phyloP scores from a whole-genome alignment of 2,113 vertebrate genomes.

The Gadus macrocephalus region DNA sequence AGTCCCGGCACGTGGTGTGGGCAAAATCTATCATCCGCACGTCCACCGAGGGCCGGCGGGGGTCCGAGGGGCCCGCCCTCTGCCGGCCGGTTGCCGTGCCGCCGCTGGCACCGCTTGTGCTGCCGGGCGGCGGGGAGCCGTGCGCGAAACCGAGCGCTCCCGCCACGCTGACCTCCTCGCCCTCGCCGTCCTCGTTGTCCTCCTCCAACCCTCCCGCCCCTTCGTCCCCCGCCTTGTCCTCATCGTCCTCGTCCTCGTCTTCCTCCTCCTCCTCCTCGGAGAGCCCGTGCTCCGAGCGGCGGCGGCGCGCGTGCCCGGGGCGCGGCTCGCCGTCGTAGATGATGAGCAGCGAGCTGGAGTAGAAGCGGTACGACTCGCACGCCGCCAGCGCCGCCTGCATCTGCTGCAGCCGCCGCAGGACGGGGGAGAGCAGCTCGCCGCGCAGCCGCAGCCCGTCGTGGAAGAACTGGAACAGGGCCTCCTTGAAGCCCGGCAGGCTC shows the following conservation, averaged over 20 bases:
- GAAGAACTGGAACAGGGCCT: slow-evolving; percentile 96
- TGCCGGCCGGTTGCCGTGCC: slow-evolving; percentile 26
- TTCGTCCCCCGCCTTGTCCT: slow-evolving; percentile 64
- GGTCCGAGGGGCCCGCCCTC: slow-evolving; percentile 55
- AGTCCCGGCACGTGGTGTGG: slow-evolving; percentile 96
- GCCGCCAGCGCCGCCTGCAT: slow-evolving; percentile 86
- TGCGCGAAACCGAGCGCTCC: slow-evolving; percentile 53
- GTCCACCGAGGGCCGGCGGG: slow-evolving; percentile 76
- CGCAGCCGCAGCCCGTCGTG: slow-evolving; percentile 86
- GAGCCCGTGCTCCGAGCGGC: slow-evolving; percentile 68
- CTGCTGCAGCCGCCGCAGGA: slow-evolving; percentile 85
- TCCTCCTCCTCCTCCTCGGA: slow-evolving; percentile 73
- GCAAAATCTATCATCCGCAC: slow-evolving; percentile 97
- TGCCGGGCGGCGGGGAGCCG: slow-evolving; percentile 26
- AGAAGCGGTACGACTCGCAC: slow-evolving; percentile 96
- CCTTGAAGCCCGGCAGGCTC: slow-evolving; percentile 88
- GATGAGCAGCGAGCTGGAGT: slow-evolving; percentile 93
- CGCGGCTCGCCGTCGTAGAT: slow-evolving; percentile 90
- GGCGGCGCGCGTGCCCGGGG: slow-evolving; percentile 63
- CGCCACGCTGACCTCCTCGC: slow-evolving; percentile 68
- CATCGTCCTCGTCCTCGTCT: slow-evolving; percentile 62
- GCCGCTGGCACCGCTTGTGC: slow-evolving; percentile 3
- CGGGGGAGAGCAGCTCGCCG: slow-evolving; percentile 85
- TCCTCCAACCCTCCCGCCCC: slow-evolving; percentile 54
- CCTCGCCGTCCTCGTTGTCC: slow-evolving; percentile 67